phyloP scores from a whole-genome alignment of 2,888 invertebrate species.

The Leucoptera coffeella region DNA sequence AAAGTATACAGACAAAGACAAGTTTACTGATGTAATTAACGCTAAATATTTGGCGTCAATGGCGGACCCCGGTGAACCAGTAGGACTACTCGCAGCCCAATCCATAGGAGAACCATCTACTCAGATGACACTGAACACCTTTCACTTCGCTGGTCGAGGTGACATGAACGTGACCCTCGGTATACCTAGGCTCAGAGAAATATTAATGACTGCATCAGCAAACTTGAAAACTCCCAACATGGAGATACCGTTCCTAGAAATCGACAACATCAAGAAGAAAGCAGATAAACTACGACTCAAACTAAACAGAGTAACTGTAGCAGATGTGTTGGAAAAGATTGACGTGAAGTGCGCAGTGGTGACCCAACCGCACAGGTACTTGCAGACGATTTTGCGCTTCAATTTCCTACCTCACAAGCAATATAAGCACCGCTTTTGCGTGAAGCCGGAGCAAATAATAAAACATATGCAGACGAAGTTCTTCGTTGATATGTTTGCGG shows the following conservation, averaged over 20 bases:
- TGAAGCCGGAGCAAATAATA: slow-evolving; percentile 65
- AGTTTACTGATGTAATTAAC: slow-evolving; percentile 65
- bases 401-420: slow-evolving; percentile 66
- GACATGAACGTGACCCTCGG: slow-evolving; percentile 99
- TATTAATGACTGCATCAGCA: slow-evolving; percentile 92
- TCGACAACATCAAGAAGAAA: slow-evolving; percentile 38
- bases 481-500: slow-evolving; percentile 59
- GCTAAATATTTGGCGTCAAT: slow-evolving; percentile 71
- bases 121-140: slow-evolving; percentile 99
- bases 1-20: slow-evolving; percentile 26
- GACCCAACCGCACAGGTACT: slow-evolving; percentile 42
- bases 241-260: slow-evolving; percentile 76
- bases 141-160: slow-evolving; percentile 98
- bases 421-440: slow-evolving; percentile 66
- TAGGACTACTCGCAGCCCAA: slow-evolving; percentile 93
- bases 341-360: slow-evolving; percentile 56
- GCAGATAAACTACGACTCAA: slow-evolving; percentile 66
- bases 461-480: slow-evolving; percentile 69
- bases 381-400: slow-evolving; percentile 64
- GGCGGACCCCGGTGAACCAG: slow-evolving; percentile 90
- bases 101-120: slow-evolving; percentile 99
- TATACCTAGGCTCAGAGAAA: slow-evolving; percentile 94
- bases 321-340: slow-evolving; percentile 71
- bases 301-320: slow-evolving; percentile 71
- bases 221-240: slow-evolving; percentile 93